Percentiles rank a stretch among this genome's conserved stretches.
Evolutionary conservation across 1,140 invertebrate species (phyloP).

Genomic region (Orussus abietinus): DNA sequence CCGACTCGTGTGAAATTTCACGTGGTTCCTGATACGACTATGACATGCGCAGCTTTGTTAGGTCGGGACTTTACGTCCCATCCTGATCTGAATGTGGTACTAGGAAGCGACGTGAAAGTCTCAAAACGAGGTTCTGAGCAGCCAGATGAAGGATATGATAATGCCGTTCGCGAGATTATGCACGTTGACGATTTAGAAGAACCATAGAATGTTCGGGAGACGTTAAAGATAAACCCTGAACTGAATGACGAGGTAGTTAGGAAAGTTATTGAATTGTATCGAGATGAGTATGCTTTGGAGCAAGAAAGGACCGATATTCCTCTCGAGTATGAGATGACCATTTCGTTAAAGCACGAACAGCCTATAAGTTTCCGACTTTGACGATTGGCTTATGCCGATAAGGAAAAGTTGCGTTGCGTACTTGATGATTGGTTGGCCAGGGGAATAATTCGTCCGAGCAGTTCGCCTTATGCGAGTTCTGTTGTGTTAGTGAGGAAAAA

Average conservation of each 20-base stretch:
- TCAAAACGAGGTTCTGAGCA: neutral
- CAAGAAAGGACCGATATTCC: too few relatives aligned
- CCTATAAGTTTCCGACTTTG: constrained; percentile 10
- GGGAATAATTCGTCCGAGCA: too few relatives aligned
- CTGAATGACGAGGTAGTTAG: too few relatives aligned
- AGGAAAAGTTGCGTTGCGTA: constrained; percentile 9
- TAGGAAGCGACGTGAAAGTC: neutral
- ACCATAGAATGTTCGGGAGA: too few relatives aligned
- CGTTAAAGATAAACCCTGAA: too few relatives aligned
- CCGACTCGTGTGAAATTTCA: constrained; percentile 2
- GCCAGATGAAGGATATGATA: neutral
- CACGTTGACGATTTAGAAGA: too few relatives aligned
- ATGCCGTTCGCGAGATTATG: too few relatives aligned
- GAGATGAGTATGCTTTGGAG: neutral
- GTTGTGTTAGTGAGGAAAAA: too few relatives aligned
- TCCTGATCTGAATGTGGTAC: constrained; percentile 4
- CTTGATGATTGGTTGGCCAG: constrained; percentile 8
- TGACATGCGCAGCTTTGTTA: constrained; percentile 3
- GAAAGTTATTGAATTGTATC: too few relatives aligned
- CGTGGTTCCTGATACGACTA: constrained; percentile 9
- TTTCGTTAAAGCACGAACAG: constrained; percentile 6
- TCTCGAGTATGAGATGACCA: constrained; percentile 8
- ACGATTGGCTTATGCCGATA: constrained; percentile 13
- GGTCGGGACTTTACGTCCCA: constrained; percentile 7
- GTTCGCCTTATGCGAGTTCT: too few relatives aligned